Evolutionary conservation across 1,140 invertebrate species (phyloP).

Genomic region (Drosophila willistoni): DNA sequence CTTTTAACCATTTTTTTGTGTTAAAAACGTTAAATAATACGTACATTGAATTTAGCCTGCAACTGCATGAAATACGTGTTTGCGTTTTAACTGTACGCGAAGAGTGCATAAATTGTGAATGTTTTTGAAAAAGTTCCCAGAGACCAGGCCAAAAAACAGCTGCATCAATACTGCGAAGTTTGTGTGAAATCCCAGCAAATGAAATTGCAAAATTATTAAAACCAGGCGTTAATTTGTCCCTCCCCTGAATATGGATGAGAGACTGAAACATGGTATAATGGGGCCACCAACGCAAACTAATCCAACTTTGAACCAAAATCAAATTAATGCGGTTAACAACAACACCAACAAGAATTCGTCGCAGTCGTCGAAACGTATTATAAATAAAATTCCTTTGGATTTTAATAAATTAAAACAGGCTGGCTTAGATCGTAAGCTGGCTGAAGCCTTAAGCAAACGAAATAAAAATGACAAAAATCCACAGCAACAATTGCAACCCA

Average conservation of each 20-base stretch:
- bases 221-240: not conserved
- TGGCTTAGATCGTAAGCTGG: conserved; percentile 68
- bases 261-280: conserved; percentile 17
- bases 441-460: conserved; percentile 65
- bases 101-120: conserved; percentile 1
- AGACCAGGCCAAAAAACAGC: not conserved
- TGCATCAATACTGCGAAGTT: not conserved
- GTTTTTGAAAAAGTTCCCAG: not conserved
- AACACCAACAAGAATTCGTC: conserved; percentile 19
- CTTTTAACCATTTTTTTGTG: conserved; percentile 7
- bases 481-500: not conserved
- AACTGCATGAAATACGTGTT: not conserved
- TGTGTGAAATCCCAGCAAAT: not conserved
- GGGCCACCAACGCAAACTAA: conserved; percentile 27
- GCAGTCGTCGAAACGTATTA: conserved; percentile 45
- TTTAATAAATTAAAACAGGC: conserved; percentile 67
- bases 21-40: conserved; percentile 10
- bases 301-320: conserved; percentile 18
- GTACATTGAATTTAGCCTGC: not conserved
- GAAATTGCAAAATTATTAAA: conserved; percentile 4
- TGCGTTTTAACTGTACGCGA: not conserved
- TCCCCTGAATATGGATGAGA: not conserved
- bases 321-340: conserved; percentile 7
- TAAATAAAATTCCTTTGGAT: conserved; percentile 69
- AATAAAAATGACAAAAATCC: conserved; percentile 10